Base-by-base conservation (phyloP, 2,797 vertebrate species). In the Astyanax mexicanus region DNA sequence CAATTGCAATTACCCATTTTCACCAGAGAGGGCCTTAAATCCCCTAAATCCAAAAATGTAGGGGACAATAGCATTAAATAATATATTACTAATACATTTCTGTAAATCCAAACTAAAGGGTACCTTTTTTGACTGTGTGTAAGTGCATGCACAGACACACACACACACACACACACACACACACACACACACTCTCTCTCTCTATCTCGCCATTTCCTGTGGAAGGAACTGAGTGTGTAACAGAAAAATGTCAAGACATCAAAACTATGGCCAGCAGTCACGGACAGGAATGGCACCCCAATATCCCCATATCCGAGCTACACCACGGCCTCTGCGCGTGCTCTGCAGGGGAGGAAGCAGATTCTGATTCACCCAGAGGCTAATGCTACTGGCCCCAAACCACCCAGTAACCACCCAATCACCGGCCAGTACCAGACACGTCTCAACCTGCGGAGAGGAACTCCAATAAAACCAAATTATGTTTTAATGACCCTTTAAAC, bases 201-300 rank as follows among this genome's bases (percentile, higher is more conserved):
- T 32, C 29, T 23, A 65, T 64, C n/a, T 10, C 38, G 68, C 74
- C 64, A 83, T 85, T 80, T 84, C 79, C 80, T 80, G 65, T 42
- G 23, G 19, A 77, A 67, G 61, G 54, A 78, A 65, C 62, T 68
- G 45, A 38, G 25, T 62, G 23, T 42, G 52, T 72, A 62, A 57
- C 45, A 69, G 70, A 64, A 76, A 54, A 6, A 17, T 17, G 52
- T 27, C 11, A 25, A 66, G 49, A 69, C 37, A 78, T 49, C 29
- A 75, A 54, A 47, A 66, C 69, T 42, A 66, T 42, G 25, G 38
- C 65, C 21, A 8, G 42, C 44, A 58, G 52, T 80, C 49, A 57
- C 19, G 60, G 38, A 54, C 81, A 74, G 58, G 65, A 79, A 78
- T 83, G 35, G 78, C 65, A 55, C 45, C 49, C 72, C 37, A 73